Percentiles rank a stretch among this genome's conserved stretches.
These are phyloP conservation scores for Sterrhoptilus dennistouni DNA, from an alignment of 2,113 vertebrate species.

Conservation along the genomic window DNA sequence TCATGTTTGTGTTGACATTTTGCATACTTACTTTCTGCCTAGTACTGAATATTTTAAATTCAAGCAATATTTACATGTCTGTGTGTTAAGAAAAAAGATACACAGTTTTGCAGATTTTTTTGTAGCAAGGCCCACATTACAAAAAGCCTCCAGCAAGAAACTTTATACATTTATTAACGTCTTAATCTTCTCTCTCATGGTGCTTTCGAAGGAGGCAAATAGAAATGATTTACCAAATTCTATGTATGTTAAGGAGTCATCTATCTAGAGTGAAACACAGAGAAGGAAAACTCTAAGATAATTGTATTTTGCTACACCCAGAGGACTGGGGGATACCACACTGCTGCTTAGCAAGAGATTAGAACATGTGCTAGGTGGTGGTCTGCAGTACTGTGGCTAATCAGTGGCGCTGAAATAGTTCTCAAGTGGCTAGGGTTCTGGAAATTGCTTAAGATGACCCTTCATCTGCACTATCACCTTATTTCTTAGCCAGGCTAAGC, in stretches of 20 bases:
- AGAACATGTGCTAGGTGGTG: rapidly evolving
- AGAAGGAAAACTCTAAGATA: not conserved
- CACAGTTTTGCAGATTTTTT: not conserved
- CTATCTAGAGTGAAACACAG: not conserved
- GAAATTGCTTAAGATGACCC: not conserved
- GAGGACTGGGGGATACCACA: rapidly evolving
- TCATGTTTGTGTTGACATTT: not conserved
- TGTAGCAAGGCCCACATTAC: not conserved
- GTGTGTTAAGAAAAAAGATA: not conserved
- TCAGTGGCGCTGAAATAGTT: not conserved
- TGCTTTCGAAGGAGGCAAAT: not conserved
- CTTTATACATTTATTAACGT: not conserved
- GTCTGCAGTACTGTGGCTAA: not conserved
- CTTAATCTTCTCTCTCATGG: not conserved
- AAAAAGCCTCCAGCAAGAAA: not conserved
- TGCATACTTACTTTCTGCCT: not conserved
- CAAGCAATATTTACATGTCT: not conserved
- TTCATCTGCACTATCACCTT: not conserved
- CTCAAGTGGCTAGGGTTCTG: not conserved
- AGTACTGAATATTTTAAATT: not conserved
- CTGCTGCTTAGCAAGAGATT: not conserved
- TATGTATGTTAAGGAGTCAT: not conserved
- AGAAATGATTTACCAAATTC: not conserved
- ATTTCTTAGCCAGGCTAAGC: not conserved
- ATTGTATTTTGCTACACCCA: not conserved